Conservation (phyloP, 2,888 invertebrate species). For the Rhamnusium bicolor region DNA sequence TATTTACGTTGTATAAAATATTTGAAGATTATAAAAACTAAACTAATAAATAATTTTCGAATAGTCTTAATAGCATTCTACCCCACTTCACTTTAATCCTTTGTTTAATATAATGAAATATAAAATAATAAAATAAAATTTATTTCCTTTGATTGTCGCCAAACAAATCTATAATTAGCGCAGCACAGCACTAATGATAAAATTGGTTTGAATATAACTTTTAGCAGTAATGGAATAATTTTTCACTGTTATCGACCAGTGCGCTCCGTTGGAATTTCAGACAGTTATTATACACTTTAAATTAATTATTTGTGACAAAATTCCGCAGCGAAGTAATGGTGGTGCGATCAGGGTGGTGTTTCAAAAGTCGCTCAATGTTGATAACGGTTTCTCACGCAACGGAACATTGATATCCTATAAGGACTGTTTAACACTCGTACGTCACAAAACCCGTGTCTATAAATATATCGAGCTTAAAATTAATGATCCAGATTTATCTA, state of each 20-base stretch:
- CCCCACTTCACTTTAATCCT: background rate
- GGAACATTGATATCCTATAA: conserved; percentile 60
- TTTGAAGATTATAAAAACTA: too few relatives aligned
- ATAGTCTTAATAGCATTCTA: background rate
- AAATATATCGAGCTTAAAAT: conserved; percentile 55
- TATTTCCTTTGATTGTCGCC: background rate
- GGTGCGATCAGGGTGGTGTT: conserved; percentile 43
- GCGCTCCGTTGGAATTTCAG: conserved; percentile 48
- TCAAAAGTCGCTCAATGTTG: conserved; percentile 51
- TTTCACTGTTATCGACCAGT: conserved; percentile 48
- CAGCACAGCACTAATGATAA: conserved; percentile 9
- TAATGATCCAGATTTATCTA: conserved; percentile 50
- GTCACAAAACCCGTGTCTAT: conserved; percentile 56
- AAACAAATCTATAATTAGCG: conserved; percentile 15
- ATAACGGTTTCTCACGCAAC: conserved; percentile 61
- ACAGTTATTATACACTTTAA: conserved; percentile 51
- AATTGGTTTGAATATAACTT: conserved; percentile 20
- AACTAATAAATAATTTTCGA: background rate
- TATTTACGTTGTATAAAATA: too few relatives aligned
- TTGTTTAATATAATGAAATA: background rate
- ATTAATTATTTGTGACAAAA: conserved; percentile 59
- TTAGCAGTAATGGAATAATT: conserved; percentile 32
- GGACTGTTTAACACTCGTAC: conserved; percentile 59
- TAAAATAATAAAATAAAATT: too few relatives aligned
- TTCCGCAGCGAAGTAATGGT: conserved; percentile 48